Base-by-base conservation (phyloP, 2,113 vertebrate genomes). In the Halcyon malimbica region DNA sequence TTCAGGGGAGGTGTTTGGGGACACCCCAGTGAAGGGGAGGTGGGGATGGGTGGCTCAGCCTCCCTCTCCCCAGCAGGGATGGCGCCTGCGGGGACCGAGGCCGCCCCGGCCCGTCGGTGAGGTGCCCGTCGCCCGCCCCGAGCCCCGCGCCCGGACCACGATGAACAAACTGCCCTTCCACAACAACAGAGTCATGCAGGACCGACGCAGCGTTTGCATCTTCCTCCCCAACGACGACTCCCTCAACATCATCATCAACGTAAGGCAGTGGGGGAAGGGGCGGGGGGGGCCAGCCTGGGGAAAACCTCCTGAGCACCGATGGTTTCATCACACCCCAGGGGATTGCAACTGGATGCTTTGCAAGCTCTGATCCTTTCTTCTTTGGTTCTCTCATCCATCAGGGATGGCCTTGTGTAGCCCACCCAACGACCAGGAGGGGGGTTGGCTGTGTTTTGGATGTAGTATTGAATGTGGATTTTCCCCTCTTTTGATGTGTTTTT, bases 171-270 rank as follows among this genome's bases (percentile, higher is more conserved):
- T 99, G 98, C 98, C 95, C 97, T 99, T 99, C 97, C 99, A 99
- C 95, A 99, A 99, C 98, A 99, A 99, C 98, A 98, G 99, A 99
- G 97, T 98, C 98, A 99, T 99, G 99, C 99, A 99, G 98, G 99
- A 99, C 98, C 99, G 99, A 94, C 99, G 99, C 95, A 99, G 99
- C 79, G 99, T 99, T 80, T 99, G 99, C 94, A 99, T 99, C 92
- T 99, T 99, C 98, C 98, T 99, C 94, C 99, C 99, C 90, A 99
- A 99, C 6, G 99, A 99, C 54, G 98, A 99, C 92, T 99, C 99
- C 11, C 98, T 99, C 96, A 99, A 99, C 91, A 98, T 99, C 97
- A 99, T 99, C 89, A 99, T 99, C 91, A 99, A 99, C 42, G 99
- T 99, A 95, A 99, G 99, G 99, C 96, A n/a, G 29, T 2, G 31